Evolutionary conservation across 2,797 vertebrate species (phyloP).

Genomic region (Triplophysa yarkandensis): DNA sequence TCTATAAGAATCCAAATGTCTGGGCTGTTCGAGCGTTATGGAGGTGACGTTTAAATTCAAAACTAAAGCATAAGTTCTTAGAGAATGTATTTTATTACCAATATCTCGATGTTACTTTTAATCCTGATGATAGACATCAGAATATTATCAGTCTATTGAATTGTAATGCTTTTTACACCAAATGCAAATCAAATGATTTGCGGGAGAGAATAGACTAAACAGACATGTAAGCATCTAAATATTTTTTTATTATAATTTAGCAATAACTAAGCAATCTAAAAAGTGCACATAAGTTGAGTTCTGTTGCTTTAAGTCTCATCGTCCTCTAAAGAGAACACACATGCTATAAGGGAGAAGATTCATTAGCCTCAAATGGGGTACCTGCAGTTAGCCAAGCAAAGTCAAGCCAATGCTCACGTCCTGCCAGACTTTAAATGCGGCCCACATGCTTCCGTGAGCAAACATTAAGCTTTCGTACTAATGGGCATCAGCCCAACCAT

Average conservation of each 20-base stretch:
- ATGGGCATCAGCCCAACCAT: constrained; percentile 72
- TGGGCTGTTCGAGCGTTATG: too few relatives aligned
- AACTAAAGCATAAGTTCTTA: too few relatives aligned
- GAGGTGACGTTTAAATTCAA: too few relatives aligned
- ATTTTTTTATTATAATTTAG: constrained; percentile 14
- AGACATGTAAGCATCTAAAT: constrained; percentile 22
- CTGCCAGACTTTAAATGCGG: constrained; percentile 75
- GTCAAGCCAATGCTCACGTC: constrained; percentile 63
- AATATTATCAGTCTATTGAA: neutral
- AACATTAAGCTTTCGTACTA: constrained; percentile 73
- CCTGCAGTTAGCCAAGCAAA: constrained; percentile 62
- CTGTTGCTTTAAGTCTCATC: constrained; percentile 29
- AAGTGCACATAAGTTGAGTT: constrained; percentile 36
- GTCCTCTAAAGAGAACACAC: constrained; percentile 18
- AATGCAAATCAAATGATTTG: too few relatives aligned
- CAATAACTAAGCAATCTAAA: constrained; percentile 31
- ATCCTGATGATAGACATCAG: neutral
- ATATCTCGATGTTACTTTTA: too few relatives aligned
- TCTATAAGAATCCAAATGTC: too few relatives aligned
- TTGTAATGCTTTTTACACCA: too few relatives aligned
- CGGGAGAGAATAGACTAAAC: too few relatives aligned
- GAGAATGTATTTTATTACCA: too few relatives aligned
- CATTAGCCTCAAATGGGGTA: constrained; percentile 71
- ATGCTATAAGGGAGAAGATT: constrained; percentile 56
- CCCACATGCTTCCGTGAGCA: constrained; percentile 72